These are phyloP conservation scores for Valencia hispanica DNA, from an alignment of 2,797 vertebrate genomes.

Conservation along the genomic window DNA sequence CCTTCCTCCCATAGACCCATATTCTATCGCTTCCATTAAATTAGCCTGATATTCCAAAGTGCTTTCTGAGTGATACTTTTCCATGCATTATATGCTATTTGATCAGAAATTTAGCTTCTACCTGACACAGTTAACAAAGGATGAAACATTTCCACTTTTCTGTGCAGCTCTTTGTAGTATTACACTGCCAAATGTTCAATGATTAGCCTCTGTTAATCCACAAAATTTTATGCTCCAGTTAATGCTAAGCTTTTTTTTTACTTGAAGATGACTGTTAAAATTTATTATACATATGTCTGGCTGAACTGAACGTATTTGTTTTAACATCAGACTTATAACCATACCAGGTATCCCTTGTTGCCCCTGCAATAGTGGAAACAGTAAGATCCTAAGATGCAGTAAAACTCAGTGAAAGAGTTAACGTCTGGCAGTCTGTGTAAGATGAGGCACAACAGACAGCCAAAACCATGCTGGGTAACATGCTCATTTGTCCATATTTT, in stretches of 20 bases:
- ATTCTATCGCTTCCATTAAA: not conserved
- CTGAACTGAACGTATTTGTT: not conserved
- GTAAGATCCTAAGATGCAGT: slow-evolving; percentile 27
- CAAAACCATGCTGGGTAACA: slow-evolving; percentile 71
- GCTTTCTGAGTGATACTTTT: slow-evolving; percentile 2
- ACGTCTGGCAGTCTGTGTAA: slow-evolving; percentile 57
- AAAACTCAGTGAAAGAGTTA: slow-evolving; percentile 51
- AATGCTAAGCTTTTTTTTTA: not conserved
- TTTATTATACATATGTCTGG: slow-evolving; percentile 2
- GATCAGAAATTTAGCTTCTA: slow-evolving; percentile 5
- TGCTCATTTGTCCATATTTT: slow-evolving; percentile 82
- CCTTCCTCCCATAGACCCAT: no score
- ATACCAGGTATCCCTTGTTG: slow-evolving; percentile 1
- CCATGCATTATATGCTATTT: slow-evolving; percentile 36
- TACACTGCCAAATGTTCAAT: not conserved
- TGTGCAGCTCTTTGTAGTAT: slow-evolving; percentile 1
- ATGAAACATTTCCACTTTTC: not conserved
- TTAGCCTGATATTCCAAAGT: not conserved
- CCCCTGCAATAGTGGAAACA: slow-evolving; percentile 9
- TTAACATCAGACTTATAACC: not conserved
- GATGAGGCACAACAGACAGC: slow-evolving; percentile 65
- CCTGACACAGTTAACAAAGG: not conserved
- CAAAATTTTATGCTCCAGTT: not conserved
- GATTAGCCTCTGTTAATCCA: not conserved
- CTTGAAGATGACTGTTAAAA: not conserved